Evolutionary conservation across 2,888 invertebrate genomes (phyloP), one percentile per base, ranked within the genome.

Genomic region (Orchestes rusci): DNA sequence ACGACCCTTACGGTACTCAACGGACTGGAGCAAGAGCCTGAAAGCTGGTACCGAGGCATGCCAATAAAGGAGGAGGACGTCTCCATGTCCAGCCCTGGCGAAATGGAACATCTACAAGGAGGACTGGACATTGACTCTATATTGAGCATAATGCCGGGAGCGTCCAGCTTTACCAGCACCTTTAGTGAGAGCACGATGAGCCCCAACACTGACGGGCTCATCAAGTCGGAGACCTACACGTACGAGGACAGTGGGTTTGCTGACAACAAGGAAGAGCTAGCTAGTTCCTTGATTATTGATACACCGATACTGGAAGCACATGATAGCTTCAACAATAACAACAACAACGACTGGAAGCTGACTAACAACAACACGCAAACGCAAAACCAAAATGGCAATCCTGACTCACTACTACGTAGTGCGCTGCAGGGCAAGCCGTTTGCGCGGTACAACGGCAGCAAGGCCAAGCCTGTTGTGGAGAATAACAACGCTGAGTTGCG

Each of bases 1-100:
- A 89, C 89, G 44, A 89, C 89, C 44, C 70, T 90, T 52, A 89
- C 89, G 61, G 88, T 89, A 64, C 77, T 90, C 62, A 88, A 89
- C 68, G 84, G 84, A 56, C 80, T 82, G 57, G 74, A 67, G 66
- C 73, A 62, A 64, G 61, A 56, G 43, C 65, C 59, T 49, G n/a
- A n/a, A n/a, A 69, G 59, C 50, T 74, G 65, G 71, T 73, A 64
- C 67, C 74, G 58, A 69, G 73, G 66, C 72, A 76, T 66, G 73
- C 79, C 49, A 77, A 82, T 67, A 63, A 75, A 54, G 75, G 84
- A 70, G 73, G 70, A 82, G 59, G 80, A 82, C 58, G 77, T 74
- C 39, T 75, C 76, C 8, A 73, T 76, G 63, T 76, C 78, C 16
- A 77, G 78, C 64, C 76, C 78, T 2, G 71, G 72, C 32, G 69